Evolutionary conservation across 1,140 invertebrate genomes (phyloP).

Genomic region (Microvelia longipes): DNA sequence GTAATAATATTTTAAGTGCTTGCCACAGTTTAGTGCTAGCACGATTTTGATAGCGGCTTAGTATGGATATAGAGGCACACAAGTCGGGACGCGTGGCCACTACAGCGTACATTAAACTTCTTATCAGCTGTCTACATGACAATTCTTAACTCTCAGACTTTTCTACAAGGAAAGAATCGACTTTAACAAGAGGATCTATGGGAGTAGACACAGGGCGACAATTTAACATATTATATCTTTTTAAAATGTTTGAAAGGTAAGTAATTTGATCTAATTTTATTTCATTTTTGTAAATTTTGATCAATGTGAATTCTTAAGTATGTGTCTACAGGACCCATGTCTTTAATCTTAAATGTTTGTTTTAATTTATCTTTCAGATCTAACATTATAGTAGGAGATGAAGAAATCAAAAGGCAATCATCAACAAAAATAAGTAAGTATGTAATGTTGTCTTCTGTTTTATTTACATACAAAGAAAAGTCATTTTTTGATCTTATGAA

Average conservation of each 20-base stretch:
- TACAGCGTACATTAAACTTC: too few species aligned
- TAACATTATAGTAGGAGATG: neutral
- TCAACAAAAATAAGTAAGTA: neutral
- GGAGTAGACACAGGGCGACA: neutral
- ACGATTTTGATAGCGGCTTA: too few species aligned
- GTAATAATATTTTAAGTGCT: too few species aligned
- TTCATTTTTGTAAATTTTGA: neutral
- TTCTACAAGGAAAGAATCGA: neutral
- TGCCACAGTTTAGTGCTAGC: too few species aligned
- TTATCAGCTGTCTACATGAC: neutral
- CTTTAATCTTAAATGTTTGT: neutral
- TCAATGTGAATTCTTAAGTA: neutral
- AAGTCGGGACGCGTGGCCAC: too few species aligned
- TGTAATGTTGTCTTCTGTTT: neutral
- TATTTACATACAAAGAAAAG: neutral
- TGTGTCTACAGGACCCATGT: neutral
- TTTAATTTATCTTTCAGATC: neutral
- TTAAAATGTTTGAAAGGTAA: neutral
- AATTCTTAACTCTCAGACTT: neutral
- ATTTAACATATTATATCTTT: neutral
- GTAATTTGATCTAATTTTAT: neutral
- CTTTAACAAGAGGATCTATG: neutral
- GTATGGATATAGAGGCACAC: too few species aligned
- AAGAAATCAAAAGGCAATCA: neutral
- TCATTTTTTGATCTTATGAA: neutral